Evolutionary conservation across 2,797 vertebrate genomes (phyloP), one percentile per base, ranked within the genome.

Genomic region (Parotocinclus haroldoi): DNA sequence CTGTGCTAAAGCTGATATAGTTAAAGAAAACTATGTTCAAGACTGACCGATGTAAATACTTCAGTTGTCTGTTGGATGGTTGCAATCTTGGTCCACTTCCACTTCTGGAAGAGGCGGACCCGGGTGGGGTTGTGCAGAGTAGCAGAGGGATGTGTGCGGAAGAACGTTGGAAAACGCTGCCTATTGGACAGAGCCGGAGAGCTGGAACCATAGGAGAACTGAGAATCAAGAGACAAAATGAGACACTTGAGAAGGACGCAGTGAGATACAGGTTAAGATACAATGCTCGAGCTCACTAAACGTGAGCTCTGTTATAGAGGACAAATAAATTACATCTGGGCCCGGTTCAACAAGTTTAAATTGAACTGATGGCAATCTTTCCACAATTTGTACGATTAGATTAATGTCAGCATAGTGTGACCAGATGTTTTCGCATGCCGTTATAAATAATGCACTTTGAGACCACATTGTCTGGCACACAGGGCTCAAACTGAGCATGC

Each of bases 31-130:
- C 16, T 52, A 12, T 56, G 27, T 38, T 38, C 6, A 8, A 45
- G 12, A 63, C 91, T 79, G 75, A 94, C 92, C 82, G 92, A 94
- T 4, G 92, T 94, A 78, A 94, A 94, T 78, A 94, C 92, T 80
- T 94, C 92, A 0, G 92, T 93, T 67, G 92, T 94, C 84, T 94
- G 92, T 81, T 94, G 92, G 80, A 94, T 94, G 76, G 92, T 94
- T 68, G 92, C 92, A 0, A 94, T 94, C 85, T 91, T 92, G 71
- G 88, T 93, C 92, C 92, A 93, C 38, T 90, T 90, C 92, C 92
- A 94, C 79, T 92, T 92, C 74, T 92, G 87, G 78, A 94, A 93
- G 55, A 93, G 92, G 66, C 89, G 91, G 66, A 93, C 92, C 0
- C 92, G 88, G 3, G 92, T 94, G 18, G 92, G 92, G 70, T 94